Evolutionary conservation across 2,888 invertebrate genomes (phyloP).

Genomic region (Aporophyla lueneburgensis): DNA sequence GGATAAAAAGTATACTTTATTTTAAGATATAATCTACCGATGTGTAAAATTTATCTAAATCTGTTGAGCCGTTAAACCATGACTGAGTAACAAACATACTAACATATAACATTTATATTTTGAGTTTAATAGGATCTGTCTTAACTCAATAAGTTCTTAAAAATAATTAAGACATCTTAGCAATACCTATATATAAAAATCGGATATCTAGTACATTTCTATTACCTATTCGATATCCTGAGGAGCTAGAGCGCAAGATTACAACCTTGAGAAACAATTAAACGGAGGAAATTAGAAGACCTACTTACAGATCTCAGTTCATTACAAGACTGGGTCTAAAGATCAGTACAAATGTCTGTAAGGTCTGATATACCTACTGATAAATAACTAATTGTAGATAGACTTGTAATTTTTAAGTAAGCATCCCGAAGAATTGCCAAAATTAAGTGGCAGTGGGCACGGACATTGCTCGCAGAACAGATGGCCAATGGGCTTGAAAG

Average conservation of each 20-base stretch:
- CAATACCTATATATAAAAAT: background rate
- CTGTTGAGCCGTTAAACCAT: background rate
- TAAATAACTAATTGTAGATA: background rate
- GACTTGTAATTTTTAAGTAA: background rate
- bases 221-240: conserved; percentile 47
- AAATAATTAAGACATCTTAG: conserved; percentile 4
- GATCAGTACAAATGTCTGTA: background rate
- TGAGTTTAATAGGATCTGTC: too few species aligned
- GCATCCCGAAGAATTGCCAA: too few species aligned
- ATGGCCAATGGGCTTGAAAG: too few species aligned
- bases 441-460: too few species aligned
- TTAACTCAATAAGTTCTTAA: background rate
- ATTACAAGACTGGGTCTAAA: background rate
- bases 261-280: conserved; percentile 31
- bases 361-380: background rate
- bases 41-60: background rate
- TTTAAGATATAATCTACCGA: background rate
- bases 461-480: too few species aligned
- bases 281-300: conserved; percentile 33
- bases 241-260: conserved; percentile 7
- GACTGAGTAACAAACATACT: background rate
- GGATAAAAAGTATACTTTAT: background rate
- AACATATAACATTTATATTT: background rate
- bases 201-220: conserved; percentile 21
- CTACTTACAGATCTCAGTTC: conserved; percentile 2